Evolutionary conservation across 2,113 vertebrate species (phyloP).

Genomic region (Excalfactoria chinensis): DNA sequence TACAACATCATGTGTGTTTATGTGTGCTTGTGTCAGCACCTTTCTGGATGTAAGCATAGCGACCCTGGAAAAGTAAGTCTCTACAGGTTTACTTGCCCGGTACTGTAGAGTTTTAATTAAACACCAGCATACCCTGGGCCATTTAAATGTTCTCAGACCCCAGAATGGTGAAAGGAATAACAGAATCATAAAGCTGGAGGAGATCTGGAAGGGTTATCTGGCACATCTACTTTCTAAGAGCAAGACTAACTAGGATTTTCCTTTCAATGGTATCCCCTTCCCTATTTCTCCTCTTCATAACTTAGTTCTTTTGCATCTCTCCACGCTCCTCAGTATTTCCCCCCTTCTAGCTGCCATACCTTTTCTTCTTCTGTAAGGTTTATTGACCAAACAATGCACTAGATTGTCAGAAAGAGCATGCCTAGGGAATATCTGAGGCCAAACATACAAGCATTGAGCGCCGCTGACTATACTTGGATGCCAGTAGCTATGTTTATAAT

Average conservation of each 20-base stretch:
- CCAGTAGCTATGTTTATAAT: neutral
- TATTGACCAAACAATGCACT: neutral
- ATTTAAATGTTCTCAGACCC: neutral
- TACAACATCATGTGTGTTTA: neutral
- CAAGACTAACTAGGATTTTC: neutral
- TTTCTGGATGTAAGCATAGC: neutral
- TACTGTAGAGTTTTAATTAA: neutral
- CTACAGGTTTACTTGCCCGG: neutral
- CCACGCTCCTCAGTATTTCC: neutral
- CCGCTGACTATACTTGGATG: neutral
- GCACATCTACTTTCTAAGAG: neutral
- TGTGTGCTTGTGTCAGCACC: conserved; percentile 27
- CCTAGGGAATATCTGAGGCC: neutral
- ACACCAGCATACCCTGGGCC: neutral
- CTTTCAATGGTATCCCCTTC: neutral
- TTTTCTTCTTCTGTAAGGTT: neutral
- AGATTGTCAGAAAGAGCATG: neutral
- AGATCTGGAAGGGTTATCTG: neutral
- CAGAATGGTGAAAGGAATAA: neutral
- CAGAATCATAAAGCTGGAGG: neutral
- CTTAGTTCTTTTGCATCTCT: neutral
- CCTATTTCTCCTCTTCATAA: neutral
- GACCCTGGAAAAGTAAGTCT: neutral
- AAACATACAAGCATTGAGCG: neutral
- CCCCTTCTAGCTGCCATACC: neutral